phyloP scores from a whole-genome alignment of 2,888 invertebrate species.

The Idaea aversata region DNA sequence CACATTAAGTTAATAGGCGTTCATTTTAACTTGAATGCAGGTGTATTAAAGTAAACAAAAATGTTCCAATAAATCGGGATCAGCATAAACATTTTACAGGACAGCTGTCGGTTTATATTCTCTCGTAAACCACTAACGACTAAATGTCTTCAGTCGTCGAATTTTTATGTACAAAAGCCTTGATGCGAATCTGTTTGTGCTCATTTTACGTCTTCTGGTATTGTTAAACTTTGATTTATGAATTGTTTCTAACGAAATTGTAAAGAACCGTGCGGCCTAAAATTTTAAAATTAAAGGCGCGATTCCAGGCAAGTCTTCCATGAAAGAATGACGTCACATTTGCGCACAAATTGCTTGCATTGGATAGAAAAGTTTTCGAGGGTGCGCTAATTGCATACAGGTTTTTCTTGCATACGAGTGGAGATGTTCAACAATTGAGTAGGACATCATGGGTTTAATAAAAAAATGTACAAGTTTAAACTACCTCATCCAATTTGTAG shows the following conservation, averaged over 20 bases:
- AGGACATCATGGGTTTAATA: too few species aligned
- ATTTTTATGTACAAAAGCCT: neutral
- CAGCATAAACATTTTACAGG: constrained; percentile 34
- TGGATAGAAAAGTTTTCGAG: too few species aligned
- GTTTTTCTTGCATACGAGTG: too few species aligned
- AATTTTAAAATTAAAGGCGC: too few species aligned
- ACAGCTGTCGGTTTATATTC: constrained; percentile 38
- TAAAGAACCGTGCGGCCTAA: too few species aligned
- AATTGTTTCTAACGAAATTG: neutral
- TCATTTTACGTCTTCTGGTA: neutral
- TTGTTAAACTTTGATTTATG: neutral
- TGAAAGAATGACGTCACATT: too few species aligned
- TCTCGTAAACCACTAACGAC: constrained; percentile 34
- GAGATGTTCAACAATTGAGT: too few species aligned
- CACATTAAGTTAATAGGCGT: neutral
- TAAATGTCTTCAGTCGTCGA: constrained; percentile 13
- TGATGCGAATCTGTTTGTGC: neutral
- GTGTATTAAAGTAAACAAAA: neutral
- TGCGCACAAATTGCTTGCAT: too few species aligned
- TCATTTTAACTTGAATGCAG: neutral
- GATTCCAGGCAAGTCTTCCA: too few species aligned
- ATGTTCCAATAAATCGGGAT: neutral
- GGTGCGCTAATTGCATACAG: too few species aligned
- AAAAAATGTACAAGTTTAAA: too few species aligned
- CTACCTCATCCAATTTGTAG: too few species aligned